A percentile compares a stretch with the other conserved stretches of the same genome.
Evolutionary conservation across 2,888 invertebrate genomes (phyloP).

Genomic region (Antheraea yamamai): DNA sequence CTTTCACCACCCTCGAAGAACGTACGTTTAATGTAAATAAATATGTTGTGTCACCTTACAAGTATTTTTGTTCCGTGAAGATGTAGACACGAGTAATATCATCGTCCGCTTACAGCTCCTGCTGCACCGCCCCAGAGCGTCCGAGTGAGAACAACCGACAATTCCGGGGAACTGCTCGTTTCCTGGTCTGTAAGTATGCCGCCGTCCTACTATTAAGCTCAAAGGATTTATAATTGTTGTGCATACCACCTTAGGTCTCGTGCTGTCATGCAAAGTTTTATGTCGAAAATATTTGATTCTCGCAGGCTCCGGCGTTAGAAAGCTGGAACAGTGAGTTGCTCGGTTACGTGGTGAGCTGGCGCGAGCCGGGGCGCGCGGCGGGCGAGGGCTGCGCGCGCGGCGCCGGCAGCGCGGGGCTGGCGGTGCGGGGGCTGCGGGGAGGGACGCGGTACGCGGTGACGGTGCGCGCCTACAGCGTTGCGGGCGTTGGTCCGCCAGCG

Average conservation of each 20-base stretch:
- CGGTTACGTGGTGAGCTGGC: slow-evolving; percentile 87
- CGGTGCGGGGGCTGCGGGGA: slow-evolving; percentile 85
- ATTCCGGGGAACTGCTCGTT: slow-evolving; percentile 85
- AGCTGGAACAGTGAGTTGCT: slow-evolving; percentile 88
- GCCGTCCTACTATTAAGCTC: not conserved
- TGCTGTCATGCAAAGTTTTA: not conserved
- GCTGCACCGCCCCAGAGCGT: slow-evolving; percentile 86
- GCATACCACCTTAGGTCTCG: not conserved
- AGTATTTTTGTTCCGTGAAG: not conserved
- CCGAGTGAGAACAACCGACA: slow-evolving; percentile 82
- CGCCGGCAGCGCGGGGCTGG: slow-evolving; percentile 84
- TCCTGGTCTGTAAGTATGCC: slow-evolving; percentile 86
- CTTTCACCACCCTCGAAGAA: slow-evolving; percentile 88
- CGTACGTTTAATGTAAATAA: slow-evolving; percentile 59
- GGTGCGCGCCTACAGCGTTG: slow-evolving; percentile 90
- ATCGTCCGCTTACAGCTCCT: slow-evolving; percentile 75
- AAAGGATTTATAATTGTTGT: not conserved
- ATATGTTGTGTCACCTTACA: not conserved
- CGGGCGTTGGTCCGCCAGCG: slow-evolving; percentile 90
- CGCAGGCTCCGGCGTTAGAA: slow-evolving; percentile 84
- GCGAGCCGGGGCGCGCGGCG: slow-evolving; percentile 32
- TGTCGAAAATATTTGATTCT: not conserved
- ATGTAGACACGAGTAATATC: not conserved
- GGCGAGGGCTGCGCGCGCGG: slow-evolving; percentile 76
- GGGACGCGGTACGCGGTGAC: slow-evolving; percentile 90